Evolutionary conservation across 2,888 invertebrate genomes (phyloP), one percentile per base, ranked within the genome.

Genomic region (Heliconius hortense): DNA sequence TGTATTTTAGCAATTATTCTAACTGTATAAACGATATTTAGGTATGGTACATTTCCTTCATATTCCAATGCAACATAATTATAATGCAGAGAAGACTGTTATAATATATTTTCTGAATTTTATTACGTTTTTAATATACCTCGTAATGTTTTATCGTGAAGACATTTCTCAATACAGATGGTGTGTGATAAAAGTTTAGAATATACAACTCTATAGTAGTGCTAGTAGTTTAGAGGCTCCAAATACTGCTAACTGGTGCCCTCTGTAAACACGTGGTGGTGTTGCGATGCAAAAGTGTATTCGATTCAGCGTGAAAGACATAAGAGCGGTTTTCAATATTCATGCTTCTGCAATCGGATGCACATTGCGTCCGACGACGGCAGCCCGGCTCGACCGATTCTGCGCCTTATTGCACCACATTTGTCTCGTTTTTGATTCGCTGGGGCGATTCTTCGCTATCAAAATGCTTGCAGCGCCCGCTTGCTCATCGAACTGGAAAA

Each of bases 311-410:
- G 86, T 78, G 75, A 81, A 89, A 85, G 89, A 84, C 88, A 90
- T 91, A 93, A 91, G 92, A 90, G 86, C 84, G 85, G 80, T 91
- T 93, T 93, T 93, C 90, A 91, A 90, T 91, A 91, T 91, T 89
- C 88, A 90, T 86, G 85, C 84, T 83, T 80, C 82, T 80, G 85
- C 88, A 87, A 90, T 88, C 87, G 86, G 87, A 86, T 91, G 90
- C 92, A 92, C 90, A 89, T 88, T 89, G 90, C 88, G 86, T 85
- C 82, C 83, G 82, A 80, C 84, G 83, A 82, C 81, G 81, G 79
- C 82, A 79, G 72, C 79, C 76, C 72, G 80, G 75, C 78, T 79
- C 86, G 81, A 78, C 81, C 86, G 82, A 92, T 83, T 87, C 79
- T 91, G 83, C 80, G 82, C 91, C 86, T 87, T 92, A 90, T 88